Conservation (phyloP, 2,888 invertebrate genomes). For the Apeira syringaria region DNA sequence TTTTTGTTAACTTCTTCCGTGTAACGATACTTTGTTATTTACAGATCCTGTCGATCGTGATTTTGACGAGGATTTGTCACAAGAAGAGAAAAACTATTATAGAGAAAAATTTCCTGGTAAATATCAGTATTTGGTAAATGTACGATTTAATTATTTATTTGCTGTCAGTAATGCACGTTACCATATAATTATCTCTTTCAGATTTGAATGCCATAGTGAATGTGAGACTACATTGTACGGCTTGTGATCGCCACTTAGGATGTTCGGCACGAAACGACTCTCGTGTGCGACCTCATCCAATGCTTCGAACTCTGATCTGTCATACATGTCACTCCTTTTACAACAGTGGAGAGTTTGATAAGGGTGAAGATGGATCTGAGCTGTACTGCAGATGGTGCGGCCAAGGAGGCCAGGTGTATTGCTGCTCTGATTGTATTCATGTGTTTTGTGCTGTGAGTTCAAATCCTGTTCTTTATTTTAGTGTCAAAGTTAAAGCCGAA, state of each 20-base stretch:
- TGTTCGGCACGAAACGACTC: constrained; percentile 85
- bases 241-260: constrained; percentile 90
- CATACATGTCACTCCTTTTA: constrained; percentile 90
- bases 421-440: constrained; percentile 89
- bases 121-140: background rate
- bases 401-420: constrained; percentile 90
- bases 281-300: constrained; percentile 88
- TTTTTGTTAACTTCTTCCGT: too few species aligned
- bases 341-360: constrained; percentile 91
- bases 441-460: constrained; percentile 87
- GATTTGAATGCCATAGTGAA: constrained; percentile 84
- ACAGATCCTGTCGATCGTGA: constrained; percentile 69
- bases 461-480: too few species aligned
- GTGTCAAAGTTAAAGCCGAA: too few species aligned
- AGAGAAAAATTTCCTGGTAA: constrained; percentile 74
- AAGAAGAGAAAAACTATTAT: constrained; percentile 80
- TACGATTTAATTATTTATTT: background rate
- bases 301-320: constrained; percentile 89
- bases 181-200: constrained; percentile 45
- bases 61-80: constrained; percentile 79
- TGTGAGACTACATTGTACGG: constrained; percentile 88
- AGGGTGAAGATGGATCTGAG: constrained; percentile 93
- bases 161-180: too few species aligned
- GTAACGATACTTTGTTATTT: constrained; percentile 27
- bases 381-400: constrained; percentile 93